Evolutionary conservation across 1,140 invertebrate species (phyloP).

Genomic region (roundworm (Caenorhabditis elegans)): WBcel235 BX284606.5:13374001-13374500

Average conservation of each 20-base stretch:
- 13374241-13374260: neutral
- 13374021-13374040: constrained; percentile 20
- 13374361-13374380: too few species aligned
- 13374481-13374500: too few species aligned
- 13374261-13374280: neutral
- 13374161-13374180: constrained; percentile 22
- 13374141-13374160: constrained; percentile 23
- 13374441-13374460: too few species aligned
- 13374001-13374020: neutral
- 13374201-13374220: neutral
- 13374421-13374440: too few species aligned
- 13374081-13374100: neutral
- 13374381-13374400: too few species aligned
- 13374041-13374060: constrained; percentile 25
- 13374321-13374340: too few species aligned
- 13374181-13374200: neutral
- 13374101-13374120: neutral
- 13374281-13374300: neutral
- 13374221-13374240: constrained; percentile 8
- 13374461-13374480: too few species aligned
- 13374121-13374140: neutral
- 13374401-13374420: too few species aligned
- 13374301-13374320: too few species aligned
- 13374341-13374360: too few species aligned
- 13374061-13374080: constrained; percentile 6